Conservation (phyloP, 2,888 invertebrate species). For the Oxyteleia sp. region DNA sequence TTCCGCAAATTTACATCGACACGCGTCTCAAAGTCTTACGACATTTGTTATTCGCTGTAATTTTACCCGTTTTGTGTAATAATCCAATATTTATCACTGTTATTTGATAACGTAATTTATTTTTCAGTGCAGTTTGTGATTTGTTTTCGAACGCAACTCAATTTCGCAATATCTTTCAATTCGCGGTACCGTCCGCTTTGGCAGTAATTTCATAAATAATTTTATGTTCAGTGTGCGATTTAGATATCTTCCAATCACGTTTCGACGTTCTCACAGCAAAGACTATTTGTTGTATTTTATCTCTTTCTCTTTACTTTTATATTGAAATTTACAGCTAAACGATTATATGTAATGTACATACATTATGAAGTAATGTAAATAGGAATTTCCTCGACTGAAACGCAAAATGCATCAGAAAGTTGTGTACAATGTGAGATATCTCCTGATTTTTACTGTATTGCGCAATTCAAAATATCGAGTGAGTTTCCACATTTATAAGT, state of each 20-base stretch:
- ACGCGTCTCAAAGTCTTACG: neutral
- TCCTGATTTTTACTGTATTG: too few relatives aligned
- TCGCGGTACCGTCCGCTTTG: conserved; percentile 84
- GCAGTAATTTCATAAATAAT: conserved; percentile 83
- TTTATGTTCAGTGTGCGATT: conserved; percentile 57
- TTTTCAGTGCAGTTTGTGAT: conserved; percentile 4
- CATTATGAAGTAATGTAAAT: conserved; percentile 77
- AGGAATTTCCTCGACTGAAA: conserved; percentile 68
- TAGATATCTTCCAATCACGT: conserved; percentile 48
- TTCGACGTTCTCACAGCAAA: conserved; percentile 32
- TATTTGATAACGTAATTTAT: neutral
- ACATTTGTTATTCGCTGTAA: neutral
- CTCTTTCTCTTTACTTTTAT: conserved; percentile 19
- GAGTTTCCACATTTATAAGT: too few relatives aligned
- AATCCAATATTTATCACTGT: neutral
- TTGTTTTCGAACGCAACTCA: conserved; percentile 78
- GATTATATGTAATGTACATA: conserved; percentile 68
- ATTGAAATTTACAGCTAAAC: conserved; percentile 76
- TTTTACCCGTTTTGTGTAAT: neutral
- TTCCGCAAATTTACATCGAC: conserved; percentile 5
- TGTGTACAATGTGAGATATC: conserved; percentile 4
- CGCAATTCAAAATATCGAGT: too few relatives aligned
- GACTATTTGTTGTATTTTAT: neutral
- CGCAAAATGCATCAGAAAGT: conserved; percentile 62
- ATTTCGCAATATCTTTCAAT: conserved; percentile 75